Base-by-base conservation (phyloP, 2,888 invertebrate species). In the Caenorhabditis panamensis region DNA sequence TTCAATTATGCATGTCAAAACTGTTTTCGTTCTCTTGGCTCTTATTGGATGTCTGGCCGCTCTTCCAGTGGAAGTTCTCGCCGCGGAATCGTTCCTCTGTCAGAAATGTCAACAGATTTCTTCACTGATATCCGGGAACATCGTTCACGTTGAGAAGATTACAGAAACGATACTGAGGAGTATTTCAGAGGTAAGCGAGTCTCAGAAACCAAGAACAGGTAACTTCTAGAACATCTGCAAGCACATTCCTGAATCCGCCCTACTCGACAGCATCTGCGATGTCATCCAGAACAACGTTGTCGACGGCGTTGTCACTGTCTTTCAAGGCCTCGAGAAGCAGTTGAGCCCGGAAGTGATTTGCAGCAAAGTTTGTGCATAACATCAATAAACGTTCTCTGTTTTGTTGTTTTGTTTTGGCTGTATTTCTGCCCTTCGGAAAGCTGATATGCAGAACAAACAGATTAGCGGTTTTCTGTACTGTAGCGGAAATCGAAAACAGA, bases 361-460 rank as follows among this genome's bases (percentile, higher is more conserved):
- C 9, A 1, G 41, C 24, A 37, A 41, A 22, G 18, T 66, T 24
- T 66, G 54, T n/a, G n/a, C n/a, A n/a, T n/a, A n/a, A n/a, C n/a
- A n/a, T n/a, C 24, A 53, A 53, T 41, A 53, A 66, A 24, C 22
- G 41, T 51, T 18, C 26, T 44, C 18, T 24, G 6, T 37, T 54
- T 26, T 51, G 51, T 51, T 24, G 22, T 51, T 22, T 41, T 4
- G 51, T 24, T n/a, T n/a, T n/a, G n/a, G n/a, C n/a, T n/a, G n/a
- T n/a, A n/a, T n/a, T n/a, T n/a, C n/a, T n/a, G n/a, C n/a, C n/a
- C n/a, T n/a, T n/a, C n/a, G n/a, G n/a, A n/a, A n/a, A n/a, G n/a
- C n/a, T 18, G 22, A 8, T 18, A 49, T 22, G 8, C 22, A 61
- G 62, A 71, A 71, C 53, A 71, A 37, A 37, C 26, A 44, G 62